phyloP scores from a whole-genome alignment of 2,888 invertebrate genomes.

The Mylabris sibirica region DNA sequence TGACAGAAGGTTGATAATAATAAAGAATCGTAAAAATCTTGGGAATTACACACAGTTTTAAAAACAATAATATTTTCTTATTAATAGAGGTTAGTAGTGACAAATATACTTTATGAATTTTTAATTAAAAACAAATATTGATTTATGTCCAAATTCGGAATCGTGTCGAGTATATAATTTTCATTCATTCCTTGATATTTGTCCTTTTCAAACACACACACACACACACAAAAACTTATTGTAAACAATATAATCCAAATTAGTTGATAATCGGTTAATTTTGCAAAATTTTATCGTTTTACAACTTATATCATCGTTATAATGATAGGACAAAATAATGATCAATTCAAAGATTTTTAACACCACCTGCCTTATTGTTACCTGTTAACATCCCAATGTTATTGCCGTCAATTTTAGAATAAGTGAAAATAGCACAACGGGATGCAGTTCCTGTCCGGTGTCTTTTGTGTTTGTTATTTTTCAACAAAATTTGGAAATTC shows the following conservation, averaged over 20 bases:
- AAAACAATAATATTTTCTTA: not conserved
- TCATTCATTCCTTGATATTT: conserved; percentile 5
- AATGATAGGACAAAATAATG: not conserved
- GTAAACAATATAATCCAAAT: conserved; percentile 6
- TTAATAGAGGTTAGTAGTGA: conserved; percentile 4
- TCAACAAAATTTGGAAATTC: conserved; percentile 31
- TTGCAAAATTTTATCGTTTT: not conserved
- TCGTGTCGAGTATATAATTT: not conserved
- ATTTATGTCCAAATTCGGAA: not conserved
- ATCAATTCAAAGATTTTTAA: not conserved
- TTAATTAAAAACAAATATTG: conserved; percentile 6
- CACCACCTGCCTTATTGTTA: conserved; percentile 23
- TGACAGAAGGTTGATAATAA: not conserved
- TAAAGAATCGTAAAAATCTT: not conserved
- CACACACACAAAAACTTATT: not conserved
- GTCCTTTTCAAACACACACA: not conserved
- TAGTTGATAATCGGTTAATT: not conserved
- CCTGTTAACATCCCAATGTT: conserved; percentile 30
- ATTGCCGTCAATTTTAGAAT: conserved; percentile 32
- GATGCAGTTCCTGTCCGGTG: conserved; percentile 19
- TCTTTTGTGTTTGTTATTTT: not conserved
- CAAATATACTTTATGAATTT: not conserved
- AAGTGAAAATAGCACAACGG: conserved; percentile 31
- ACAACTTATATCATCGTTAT: not conserved
- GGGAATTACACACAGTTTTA: not conserved